These are phyloP conservation scores for Drosophila birchii DNA, from an alignment of 2,888 invertebrate species.

Conservation along the genomic window DNA sequence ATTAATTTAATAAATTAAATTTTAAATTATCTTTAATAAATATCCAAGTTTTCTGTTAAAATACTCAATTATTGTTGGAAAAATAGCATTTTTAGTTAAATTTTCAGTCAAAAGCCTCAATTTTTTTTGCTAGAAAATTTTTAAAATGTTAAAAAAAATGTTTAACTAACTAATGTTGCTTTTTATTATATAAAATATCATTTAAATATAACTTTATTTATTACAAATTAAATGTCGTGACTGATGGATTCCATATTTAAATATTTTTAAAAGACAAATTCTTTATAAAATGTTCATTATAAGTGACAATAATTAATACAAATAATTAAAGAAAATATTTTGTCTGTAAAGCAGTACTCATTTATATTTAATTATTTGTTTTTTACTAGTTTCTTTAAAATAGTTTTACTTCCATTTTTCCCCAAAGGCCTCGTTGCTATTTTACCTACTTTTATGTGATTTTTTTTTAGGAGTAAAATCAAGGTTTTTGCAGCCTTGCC, in stretches of 20 bases:
- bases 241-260: no score
- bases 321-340: no score
- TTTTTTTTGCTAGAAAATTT: background rate
- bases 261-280: no score
- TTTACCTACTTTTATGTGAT: background rate
- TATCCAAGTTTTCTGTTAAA: background rate
- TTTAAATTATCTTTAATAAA: background rate
- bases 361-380: background rate
- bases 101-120: background rate
- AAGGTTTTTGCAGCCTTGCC: constrained; percentile 22
- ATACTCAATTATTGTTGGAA: background rate
- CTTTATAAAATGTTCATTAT: no score
- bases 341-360: no score
- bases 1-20: background rate
- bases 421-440: background rate
- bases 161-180: no score
- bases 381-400: background rate
- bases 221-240: no score
- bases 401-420: background rate
- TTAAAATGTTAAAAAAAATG: no score
- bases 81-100: background rate
- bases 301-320: no score
- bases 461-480: constrained; percentile 3
- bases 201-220: no score
- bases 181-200: no score